phyloP scores from a whole-genome alignment of 92 coral and sea anemone genomes.

The Micromussa lordhowensis region DNA sequence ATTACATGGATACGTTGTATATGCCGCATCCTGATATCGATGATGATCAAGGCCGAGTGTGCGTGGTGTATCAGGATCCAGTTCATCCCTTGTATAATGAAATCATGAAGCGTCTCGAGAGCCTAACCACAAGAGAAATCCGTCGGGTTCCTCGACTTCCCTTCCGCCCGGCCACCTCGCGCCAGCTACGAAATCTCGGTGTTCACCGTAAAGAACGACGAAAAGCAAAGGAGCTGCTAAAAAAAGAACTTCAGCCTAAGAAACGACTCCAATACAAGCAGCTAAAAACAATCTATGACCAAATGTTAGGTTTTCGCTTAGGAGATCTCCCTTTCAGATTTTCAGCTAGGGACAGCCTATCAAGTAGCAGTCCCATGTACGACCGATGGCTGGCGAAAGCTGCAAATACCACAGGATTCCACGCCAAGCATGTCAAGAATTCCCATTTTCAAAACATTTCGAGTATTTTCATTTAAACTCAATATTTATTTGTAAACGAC shows the following conservation, averaged over 20 bases:
- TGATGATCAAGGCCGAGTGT: background rate
- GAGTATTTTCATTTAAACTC: background rate
- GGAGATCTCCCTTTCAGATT: background rate
- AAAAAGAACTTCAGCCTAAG: constrained; percentile 16
- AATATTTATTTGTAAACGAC: background rate
- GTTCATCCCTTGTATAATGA: constrained; percentile 25
- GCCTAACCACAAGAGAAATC: background rate
- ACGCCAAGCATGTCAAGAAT: background rate
- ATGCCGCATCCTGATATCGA: constrained; percentile 15
- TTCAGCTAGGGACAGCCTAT: background rate
- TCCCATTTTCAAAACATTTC: background rate
- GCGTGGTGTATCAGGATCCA: constrained; percentile 38
- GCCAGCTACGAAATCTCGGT: constrained; percentile 14
- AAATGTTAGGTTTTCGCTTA: constrained; percentile 6
- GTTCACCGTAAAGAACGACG: constrained; percentile 5
- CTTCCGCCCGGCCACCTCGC: constrained; percentile 7
- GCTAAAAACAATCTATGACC: background rate
- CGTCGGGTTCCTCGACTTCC: constrained; percentile 14
- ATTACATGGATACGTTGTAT: constrained; percentile 12
- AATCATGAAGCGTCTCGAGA: constrained; percentile 23
- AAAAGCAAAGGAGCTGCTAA: constrained; percentile 3
- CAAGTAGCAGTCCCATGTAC: constrained; percentile 2
- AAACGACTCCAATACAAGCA: background rate
- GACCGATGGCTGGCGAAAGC: constrained; percentile 25
- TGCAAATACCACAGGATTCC: background rate